A percentile compares a stretch with the other conserved stretches of the same genome.
phyloP scores from a whole-genome alignment of 2,113 vertebrate genomes.

The Megatriorchis doriae region DNA sequence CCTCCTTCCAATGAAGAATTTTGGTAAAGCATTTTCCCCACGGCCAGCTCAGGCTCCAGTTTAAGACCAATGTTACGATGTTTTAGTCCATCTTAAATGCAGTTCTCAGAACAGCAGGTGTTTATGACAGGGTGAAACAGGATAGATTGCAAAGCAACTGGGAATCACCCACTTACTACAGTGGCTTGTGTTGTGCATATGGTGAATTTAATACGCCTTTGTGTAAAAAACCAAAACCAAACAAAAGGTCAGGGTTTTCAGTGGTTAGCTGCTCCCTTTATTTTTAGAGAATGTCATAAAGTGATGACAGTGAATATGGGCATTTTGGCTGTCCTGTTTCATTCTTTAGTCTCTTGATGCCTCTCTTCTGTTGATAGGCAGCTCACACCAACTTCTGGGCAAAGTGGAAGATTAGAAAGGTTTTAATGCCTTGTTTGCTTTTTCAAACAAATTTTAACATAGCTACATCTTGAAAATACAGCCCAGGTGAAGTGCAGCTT shows the following conservation, averaged over 20 bases:
- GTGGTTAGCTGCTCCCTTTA: neutral
- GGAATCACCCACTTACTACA: neutral
- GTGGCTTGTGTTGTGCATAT: neutral
- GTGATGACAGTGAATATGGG: neutral
- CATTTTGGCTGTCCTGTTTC: neutral
- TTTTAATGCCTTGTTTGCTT: neutral
- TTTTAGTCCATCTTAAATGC: neutral
- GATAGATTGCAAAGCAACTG: neutral
- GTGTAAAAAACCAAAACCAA: neutral
- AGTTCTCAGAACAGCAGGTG: neutral
- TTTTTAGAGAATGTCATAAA: neutral
- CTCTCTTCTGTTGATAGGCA: neutral
- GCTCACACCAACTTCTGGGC: neutral
- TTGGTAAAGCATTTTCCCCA: neutral
- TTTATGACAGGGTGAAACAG: neutral
- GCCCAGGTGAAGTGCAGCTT: neutral
- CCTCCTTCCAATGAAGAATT: neutral
- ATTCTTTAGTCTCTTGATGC: neutral
- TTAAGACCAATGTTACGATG: rapidly evolving
- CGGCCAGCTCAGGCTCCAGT: neutral
- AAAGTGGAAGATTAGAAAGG: neutral
- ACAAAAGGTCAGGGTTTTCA: neutral
- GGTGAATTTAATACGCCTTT: neutral
- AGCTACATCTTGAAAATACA: neutral
- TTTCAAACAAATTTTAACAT: neutral